phyloP scores from a whole-genome alignment of 2,797 vertebrate species.

The Gadopsis bispinosus region DNA sequence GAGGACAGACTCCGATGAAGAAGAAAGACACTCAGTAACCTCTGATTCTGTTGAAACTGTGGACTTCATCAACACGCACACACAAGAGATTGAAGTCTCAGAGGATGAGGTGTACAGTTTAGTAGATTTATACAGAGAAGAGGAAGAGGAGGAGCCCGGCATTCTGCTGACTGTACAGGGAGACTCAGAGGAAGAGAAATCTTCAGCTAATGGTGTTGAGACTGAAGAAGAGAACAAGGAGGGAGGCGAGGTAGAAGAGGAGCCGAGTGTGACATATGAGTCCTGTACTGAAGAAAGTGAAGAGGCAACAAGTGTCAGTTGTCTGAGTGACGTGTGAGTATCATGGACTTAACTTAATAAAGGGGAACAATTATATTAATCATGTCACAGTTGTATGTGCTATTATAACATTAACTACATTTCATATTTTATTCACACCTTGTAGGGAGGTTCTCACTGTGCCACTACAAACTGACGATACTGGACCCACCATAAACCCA shows the following conservation, averaged over 20 bases:
- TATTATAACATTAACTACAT: slow-evolving; percentile 5
- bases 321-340: slow-evolving; percentile 69
- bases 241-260: slow-evolving; percentile 21
- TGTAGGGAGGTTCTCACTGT: slow-evolving; percentile 58
- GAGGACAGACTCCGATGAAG: slow-evolving; percentile 43
- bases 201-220: slow-evolving; percentile 27
- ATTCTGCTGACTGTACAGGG: slow-evolving; percentile 48
- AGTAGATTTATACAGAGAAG: slow-evolving; percentile 49
- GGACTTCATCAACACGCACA: slow-evolving; percentile 21
- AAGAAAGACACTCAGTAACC: slow-evolving; percentile 2
- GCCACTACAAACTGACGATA: slow-evolving; percentile 29
- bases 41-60: slow-evolving; percentile 26
- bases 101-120: slow-evolving; percentile 27
- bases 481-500: not conserved
- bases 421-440: slow-evolving; percentile 14
- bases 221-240: slow-evolving; percentile 39
- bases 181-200: slow-evolving; percentile 40
- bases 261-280: slow-evolving; percentile 20
- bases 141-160: slow-evolving; percentile 54
- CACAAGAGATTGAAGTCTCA: slow-evolving; percentile 18
- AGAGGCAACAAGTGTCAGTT: slow-evolving; percentile 26
- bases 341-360: slow-evolving; percentile 27
- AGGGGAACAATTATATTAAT: slow-evolving; percentile 41
- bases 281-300: slow-evolving; percentile 32
- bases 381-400: not conserved